These are phyloP conservation scores for Leptobrachium ailaonicum DNA, from an alignment of 2,113 vertebrate genomes.

Conservation along the genomic window DNA sequence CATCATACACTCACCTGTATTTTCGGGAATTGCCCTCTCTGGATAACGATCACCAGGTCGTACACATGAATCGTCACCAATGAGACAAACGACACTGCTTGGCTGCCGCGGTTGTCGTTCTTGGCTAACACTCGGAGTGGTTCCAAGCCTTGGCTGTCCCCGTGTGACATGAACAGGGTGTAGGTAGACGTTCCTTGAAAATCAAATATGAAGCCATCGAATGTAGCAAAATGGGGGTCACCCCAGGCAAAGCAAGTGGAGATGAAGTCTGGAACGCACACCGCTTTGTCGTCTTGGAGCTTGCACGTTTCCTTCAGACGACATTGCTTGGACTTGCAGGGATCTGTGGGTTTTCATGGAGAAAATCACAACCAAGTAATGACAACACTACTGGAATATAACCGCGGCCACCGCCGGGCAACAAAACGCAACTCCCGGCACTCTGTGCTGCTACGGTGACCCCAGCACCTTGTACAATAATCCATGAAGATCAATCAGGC, in stretches of 20 bases:
- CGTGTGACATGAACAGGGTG: constrained; percentile 9
- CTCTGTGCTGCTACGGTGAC: no score
- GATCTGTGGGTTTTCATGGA: constrained; percentile 62
- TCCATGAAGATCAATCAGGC: no score
- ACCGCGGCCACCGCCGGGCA: no score
- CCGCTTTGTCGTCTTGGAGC: neutral
- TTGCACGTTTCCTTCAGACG: neutral
- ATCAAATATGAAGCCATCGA: constrained; percentile 43
- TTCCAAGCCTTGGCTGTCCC: rapidly evolving
- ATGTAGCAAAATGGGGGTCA: constrained; percentile 13
- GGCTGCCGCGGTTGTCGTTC: constrained; percentile 48
- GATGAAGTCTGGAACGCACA: rapidly evolving
- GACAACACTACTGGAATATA: no score
- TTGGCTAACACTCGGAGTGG: constrained; percentile 24
- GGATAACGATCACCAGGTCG: neutral
- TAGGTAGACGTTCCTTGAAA: constrained; percentile 50
- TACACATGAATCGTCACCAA: rapidly evolving
- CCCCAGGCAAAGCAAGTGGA: constrained; percentile 33
- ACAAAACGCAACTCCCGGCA: no score
- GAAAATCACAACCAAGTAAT: no score
- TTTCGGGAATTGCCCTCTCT: neutral
- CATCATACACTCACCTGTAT: constrained; percentile 19
- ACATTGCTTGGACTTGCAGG: constrained; percentile 59
- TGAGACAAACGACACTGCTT: neutral
- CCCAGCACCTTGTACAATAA: no score